Base-by-base conservation (phyloP, 2,113 vertebrate genomes). In the Anhinga rufa region DNA sequence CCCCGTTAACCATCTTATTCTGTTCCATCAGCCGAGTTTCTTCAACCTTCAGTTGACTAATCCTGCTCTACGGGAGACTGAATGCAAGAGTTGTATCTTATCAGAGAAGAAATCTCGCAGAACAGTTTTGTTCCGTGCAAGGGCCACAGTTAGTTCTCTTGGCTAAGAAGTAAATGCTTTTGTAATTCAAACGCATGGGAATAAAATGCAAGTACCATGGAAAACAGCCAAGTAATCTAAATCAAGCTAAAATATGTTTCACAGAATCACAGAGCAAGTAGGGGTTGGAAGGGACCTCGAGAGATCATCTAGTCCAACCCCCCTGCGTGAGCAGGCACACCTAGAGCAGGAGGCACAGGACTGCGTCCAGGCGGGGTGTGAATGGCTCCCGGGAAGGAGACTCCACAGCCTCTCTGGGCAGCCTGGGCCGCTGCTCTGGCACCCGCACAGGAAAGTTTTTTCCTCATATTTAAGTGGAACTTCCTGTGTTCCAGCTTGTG, bases 111-210 rank as follows among this genome's bases (percentile, higher is more conserved):
- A 34, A 17, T 38, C 25, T 65, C 61, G 38, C 28, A 40, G 16
- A 86, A n/a, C 21, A 12, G 6, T 54, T 86, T 72, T 80, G 18
- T 72, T 87, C 36, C 3, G 1, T 80, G 34, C 0, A 0, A 72
- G 49, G 48, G 38, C 36, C 32, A 62, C 65, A 38, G 28, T 38
- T 89, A 34, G 9, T 84, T 86, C 26, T 79, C 22, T 26, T 42
- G 40, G 26, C 48, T 71, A 29, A 88, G 75, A 82, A 44, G 24
- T 15, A 22, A 72, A 38, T 69, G 14, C 8, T 75, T 95, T 69
- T 51, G 3, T 79, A 48, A 31, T 69, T 78, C 31, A 77, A 28
- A 46, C 7, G 3, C 0, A 9, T 21, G 0, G 51, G 25, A 49
- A 71, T 81, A 75, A 90, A 86, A 65, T 69, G 28, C 22, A 70